A percentile compares a stretch with the other conserved stretches of the same genome.
Evolutionary conservation across 1,140 invertebrate genomes (phyloP).

Genomic region (Trigoniulus corallinus): DNA sequence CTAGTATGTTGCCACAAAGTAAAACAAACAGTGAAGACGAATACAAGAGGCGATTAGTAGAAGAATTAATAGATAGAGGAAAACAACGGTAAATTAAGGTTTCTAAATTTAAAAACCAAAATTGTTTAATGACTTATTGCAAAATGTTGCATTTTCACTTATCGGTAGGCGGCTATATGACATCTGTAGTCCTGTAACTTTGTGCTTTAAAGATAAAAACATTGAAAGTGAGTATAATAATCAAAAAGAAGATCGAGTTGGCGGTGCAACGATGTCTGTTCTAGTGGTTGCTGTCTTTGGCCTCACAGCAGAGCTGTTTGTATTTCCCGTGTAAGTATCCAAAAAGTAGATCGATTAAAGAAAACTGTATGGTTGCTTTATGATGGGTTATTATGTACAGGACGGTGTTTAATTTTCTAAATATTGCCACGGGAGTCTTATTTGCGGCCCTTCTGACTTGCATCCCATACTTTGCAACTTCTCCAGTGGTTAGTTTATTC

Average conservation of each 20-base stretch:
- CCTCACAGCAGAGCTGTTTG: conserved; percentile 16
- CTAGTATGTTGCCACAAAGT: neutral
- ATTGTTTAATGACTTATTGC: neutral
- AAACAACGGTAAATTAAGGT: conserved; percentile 40
- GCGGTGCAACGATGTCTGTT: conserved; percentile 16
- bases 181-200: conserved; percentile 14
- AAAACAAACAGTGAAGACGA: conserved; percentile 28
- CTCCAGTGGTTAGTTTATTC: too few relatives aligned
- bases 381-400: too few relatives aligned
- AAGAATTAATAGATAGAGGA: conserved; percentile 65
- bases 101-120: neutral
- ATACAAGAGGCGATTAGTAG: conserved; percentile 52
- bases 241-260: conserved; percentile 16
- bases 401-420: too few relatives aligned
- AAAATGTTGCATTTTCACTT: neutral
- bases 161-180: neutral
- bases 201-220: conserved; percentile 19
- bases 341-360: too few relatives aligned
- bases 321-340: conserved; percentile 17
- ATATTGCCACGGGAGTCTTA: too few relatives aligned
- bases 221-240: conserved; percentile 16
- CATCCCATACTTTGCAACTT: too few relatives aligned
- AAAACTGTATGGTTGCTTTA: too few relatives aligned
- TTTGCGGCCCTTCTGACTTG: too few relatives aligned
- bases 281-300: conserved; percentile 16